Evolutionary conservation across 2,797 vertebrate genomes (phyloP), one percentile per base, ranked within the genome.

Genomic region (Labroides dimidiatus): DNA sequence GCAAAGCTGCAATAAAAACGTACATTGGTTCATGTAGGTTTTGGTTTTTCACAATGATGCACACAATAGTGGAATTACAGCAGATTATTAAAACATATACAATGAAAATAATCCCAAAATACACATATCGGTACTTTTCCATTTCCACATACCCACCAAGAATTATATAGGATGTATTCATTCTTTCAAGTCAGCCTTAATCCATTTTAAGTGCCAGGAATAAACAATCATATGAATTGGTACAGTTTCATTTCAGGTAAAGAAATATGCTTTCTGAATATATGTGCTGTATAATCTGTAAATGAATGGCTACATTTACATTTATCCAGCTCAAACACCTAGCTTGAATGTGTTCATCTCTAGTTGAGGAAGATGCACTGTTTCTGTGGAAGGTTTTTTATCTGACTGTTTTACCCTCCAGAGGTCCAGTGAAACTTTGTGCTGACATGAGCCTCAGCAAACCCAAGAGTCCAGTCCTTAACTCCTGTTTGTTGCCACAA

Each of bases 21-120:
- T 88, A 88, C 88, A 89, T 88, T 0, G 88, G 84, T 24, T 87
- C 69, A 43, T 90, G 86, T 8, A 88, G 81, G 56, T 55, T 69
- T 30, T 20, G 30, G 39, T 88, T 75, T 15, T 17, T 58, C 39
- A 49, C 69, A 15, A 88, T 84, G 0, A 90, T 19, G 10, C 20
- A 78, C 1, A 87, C 39, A 17, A 90, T 72, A 2, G 61, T 68
- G 12, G 12, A 17, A 27, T 88, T 90, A 45, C 52, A 50, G 27
- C 5, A 74, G 1, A 90, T n/a, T 14, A 86, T 82, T 2, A 86
- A 10, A 33, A 84, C 1, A 47, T 82, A 89, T 0, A 72, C 14
- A 12, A 17, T 24, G 4, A 85, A 48, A 30, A 78, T 43, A 2
- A 73, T 1, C 1, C 64, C 1, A 64, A 86, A 89, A 66, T 82